phyloP scores from a whole-genome alignment of 2,888 invertebrate genomes.

The Cyaniris semiargus region DNA sequence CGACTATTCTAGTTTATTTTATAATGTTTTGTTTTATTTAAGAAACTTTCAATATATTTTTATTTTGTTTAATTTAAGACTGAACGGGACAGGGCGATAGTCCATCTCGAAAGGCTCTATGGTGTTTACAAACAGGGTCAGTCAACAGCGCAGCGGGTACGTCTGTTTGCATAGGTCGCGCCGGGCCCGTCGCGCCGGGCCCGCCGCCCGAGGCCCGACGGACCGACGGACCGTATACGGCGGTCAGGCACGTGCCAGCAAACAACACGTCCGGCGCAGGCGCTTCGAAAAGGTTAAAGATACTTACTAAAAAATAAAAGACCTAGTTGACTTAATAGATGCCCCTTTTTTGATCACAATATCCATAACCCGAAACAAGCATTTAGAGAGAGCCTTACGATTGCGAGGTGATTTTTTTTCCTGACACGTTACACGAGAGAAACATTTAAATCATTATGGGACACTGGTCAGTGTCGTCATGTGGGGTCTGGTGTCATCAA shows the following conservation, averaged over 20 bases:
- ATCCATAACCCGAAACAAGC: too few species aligned
- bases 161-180: constrained; percentile 28
- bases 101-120: background rate
- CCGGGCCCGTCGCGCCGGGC: background rate
- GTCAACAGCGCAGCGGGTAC: constrained; percentile 32
- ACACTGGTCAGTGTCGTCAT: background rate
- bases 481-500: constrained; percentile 9
- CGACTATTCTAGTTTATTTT: background rate
- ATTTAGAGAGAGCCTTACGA: too few species aligned
- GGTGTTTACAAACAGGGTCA: constrained; percentile 36
- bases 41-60: background rate
- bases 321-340: background rate
- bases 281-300: background rate
- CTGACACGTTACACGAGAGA: background rate
- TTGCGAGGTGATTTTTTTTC: too few species aligned
- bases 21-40: background rate
- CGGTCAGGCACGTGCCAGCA: constrained; percentile 71
- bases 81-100: background rate
- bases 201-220: constrained; percentile 5
- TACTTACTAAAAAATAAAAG: background rate
- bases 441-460: background rate
- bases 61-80: background rate
- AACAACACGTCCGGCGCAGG: constrained; percentile 44
- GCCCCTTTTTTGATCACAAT: background rate
- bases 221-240: constrained; percentile 59